Evolutionary conservation across 2,888 invertebrate genomes (phyloP).

Genomic region (Oxyteleia sp.): DNA sequence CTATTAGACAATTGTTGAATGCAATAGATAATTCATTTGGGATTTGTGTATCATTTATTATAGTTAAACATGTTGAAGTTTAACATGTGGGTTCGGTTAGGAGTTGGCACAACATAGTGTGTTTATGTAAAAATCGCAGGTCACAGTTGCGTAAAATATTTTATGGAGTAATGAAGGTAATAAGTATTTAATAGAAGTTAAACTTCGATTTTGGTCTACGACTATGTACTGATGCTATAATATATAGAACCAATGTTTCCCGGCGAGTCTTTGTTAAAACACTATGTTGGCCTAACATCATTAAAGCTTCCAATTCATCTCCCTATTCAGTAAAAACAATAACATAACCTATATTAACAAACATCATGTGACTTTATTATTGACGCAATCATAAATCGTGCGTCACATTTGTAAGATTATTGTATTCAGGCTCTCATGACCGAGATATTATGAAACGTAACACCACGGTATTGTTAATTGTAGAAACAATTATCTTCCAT

Average conservation of each 20-base stretch:
- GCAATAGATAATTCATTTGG: conserved; percentile 51
- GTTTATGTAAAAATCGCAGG: too few relatives aligned
- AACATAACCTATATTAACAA: conserved; percentile 52
- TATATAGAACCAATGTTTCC: conserved; percentile 30
- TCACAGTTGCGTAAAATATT: neutral
- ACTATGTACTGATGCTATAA: conserved; percentile 32
- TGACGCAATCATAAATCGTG: conserved; percentile 18
- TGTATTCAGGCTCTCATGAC: neutral
- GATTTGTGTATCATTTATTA: conserved; percentile 56
- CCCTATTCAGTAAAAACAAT: conserved; percentile 47
- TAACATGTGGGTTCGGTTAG: conserved; percentile 13
- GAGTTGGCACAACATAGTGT: too few relatives aligned
- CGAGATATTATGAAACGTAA: neutral
- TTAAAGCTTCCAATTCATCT: conserved; percentile 55
- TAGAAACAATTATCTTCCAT: neutral
- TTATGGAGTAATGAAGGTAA: neutral
- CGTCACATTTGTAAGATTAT: conserved; percentile 36
- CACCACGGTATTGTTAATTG: neutral
- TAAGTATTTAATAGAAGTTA: conserved; percentile 45
- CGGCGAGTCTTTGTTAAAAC: conserved; percentile 58
- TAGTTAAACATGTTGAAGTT: conserved; percentile 38
- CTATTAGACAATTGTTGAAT: conserved; percentile 54
- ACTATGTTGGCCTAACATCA: conserved; percentile 59
- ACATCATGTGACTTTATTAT: conserved; percentile 34
- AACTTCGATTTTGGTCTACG: conserved; percentile 39